Evolutionary conservation across 2,113 vertebrate genomes (phyloP), one percentile per base, ranked within the genome.

Genomic region (Tachysurus vachellii): DNA sequence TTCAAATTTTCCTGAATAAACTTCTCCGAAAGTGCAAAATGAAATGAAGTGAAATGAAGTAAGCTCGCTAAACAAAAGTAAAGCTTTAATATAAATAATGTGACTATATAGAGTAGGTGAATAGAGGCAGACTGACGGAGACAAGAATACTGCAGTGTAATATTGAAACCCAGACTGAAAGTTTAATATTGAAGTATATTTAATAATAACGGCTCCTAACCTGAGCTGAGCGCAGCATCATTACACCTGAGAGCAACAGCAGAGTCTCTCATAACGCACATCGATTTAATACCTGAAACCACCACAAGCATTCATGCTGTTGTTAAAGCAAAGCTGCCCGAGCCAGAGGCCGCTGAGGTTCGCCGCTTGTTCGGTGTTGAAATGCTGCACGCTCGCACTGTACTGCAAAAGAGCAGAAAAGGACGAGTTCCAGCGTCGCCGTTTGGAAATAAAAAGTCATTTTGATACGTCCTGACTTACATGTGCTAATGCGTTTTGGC

Each of bases 401-500:
- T 31, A 17, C 3, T 19, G 28, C 17, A 14, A 10, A 50, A 79
- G 2, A 79, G 54, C 50, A 28, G 50, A 13, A 12, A 42, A 57
- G 56, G 8, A 61, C 6, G 28, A 11, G 50, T 64, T 66, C 36
- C 44, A 57, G 62, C 17, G 14, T 26, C 17, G 19, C 26, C 26
- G 47, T 56, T 14, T n/a, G 44, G 23, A 3, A 31, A 64, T 44
- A 80, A 82, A 82, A 83, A 83, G 75, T 83, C 44, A 31, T 56
- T 82, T 83, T 89, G 84, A 88, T 85, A 47, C 80, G 83, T 64
- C 70, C 6, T 56, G 68, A 70, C 70, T 83, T 87, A 77, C 80
- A 66, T 28, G 47, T 89, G 73, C 62, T 70, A 88, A 87, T 89
- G 71, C 59, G 26, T 85, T 83, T 86, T 86, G 54, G 82, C 81